A percentile compares a stretch with the other conserved stretches of the same genome.
phyloP scores from a whole-genome alignment of 2,797 vertebrate genomes.

The Sebastes wilsoni region DNA sequence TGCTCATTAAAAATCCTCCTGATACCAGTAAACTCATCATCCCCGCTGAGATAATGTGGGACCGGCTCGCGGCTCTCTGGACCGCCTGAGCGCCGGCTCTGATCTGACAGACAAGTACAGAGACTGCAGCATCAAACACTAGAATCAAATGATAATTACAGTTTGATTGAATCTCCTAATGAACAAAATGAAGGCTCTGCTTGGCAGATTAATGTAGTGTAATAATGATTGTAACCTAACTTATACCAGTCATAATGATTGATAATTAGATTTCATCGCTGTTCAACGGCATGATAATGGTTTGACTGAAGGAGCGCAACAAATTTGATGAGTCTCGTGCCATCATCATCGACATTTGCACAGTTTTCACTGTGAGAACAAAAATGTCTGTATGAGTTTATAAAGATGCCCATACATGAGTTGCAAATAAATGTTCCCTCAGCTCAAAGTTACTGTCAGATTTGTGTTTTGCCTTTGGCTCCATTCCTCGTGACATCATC shows the following conservation, averaged over 20 bases:
- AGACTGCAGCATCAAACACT: not conserved
- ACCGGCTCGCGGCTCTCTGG: conserved; percentile 63
- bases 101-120: conserved; percentile 9
- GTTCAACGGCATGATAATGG: not conserved
- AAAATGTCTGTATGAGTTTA: not conserved
- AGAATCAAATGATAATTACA: conserved; percentile 14
- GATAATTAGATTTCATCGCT: not conserved
- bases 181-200: not conserved
- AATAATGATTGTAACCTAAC: not conserved
- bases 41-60: conserved; percentile 74
- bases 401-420: not conserved
- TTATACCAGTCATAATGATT: conserved; percentile 1
- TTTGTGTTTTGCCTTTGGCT: not conserved
- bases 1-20: conserved; percentile 75
- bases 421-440: conserved; percentile 5
- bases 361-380: not conserved
- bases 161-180: conserved; percentile 31
- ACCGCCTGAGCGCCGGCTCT: conserved; percentile 34
- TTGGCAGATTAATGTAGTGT: conserved; percentile 3
- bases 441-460: not conserved
- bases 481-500: not conserved
- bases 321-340: not conserved
- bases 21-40: conserved; percentile 51
- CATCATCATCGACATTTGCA: not conserved
- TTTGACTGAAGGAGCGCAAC: not conserved